phyloP scores from a whole-genome alignment of 2,888 invertebrate species.

The Diaprepes abbreviatus region DNA sequence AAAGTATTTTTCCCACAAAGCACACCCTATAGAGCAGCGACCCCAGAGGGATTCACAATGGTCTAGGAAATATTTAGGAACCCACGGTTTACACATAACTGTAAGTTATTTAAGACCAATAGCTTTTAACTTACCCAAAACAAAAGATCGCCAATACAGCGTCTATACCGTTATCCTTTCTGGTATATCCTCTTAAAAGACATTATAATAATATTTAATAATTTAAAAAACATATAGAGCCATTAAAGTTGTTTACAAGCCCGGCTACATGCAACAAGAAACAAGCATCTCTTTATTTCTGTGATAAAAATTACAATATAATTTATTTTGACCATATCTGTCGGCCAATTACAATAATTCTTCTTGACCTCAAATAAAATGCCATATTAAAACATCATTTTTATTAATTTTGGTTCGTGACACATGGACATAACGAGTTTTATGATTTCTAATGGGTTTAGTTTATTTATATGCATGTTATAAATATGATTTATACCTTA shows the following conservation, averaged over 20 bases:
- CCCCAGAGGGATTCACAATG: too few species aligned
- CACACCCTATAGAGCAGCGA: too few species aligned
- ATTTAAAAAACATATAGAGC: slow-evolving; percentile 34
- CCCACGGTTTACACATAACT: too few species aligned
- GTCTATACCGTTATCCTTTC: too few species aligned
- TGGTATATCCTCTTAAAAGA: slow-evolving; percentile 17
- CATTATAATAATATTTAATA: slow-evolving; percentile 9
- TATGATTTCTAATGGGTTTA: too few species aligned
- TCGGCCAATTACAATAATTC: slow-evolving; percentile 25
- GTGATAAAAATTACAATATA: slow-evolving; percentile 26
- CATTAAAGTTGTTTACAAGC: slow-evolving; percentile 36
- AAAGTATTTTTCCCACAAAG: too few species aligned
- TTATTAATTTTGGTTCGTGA: slow-evolving; percentile 23
- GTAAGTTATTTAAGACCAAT: too few species aligned
- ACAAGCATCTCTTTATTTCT: slow-evolving; percentile 19
- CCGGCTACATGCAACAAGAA: slow-evolving; percentile 3
- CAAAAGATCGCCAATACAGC: too few species aligned
- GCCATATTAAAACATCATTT: slow-evolving; percentile 28
- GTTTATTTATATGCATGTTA: too few species aligned
- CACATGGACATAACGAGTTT: slow-evolving; percentile 4
- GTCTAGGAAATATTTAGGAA: too few species aligned
- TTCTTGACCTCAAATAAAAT: slow-evolving; percentile 36
- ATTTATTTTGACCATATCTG: slow-evolving; percentile 8
- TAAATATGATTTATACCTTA: too few species aligned
- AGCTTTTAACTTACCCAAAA: too few species aligned